Conservation (phyloP, 2,113 vertebrate species). For the Eulacestoma nigropectus region DNA sequence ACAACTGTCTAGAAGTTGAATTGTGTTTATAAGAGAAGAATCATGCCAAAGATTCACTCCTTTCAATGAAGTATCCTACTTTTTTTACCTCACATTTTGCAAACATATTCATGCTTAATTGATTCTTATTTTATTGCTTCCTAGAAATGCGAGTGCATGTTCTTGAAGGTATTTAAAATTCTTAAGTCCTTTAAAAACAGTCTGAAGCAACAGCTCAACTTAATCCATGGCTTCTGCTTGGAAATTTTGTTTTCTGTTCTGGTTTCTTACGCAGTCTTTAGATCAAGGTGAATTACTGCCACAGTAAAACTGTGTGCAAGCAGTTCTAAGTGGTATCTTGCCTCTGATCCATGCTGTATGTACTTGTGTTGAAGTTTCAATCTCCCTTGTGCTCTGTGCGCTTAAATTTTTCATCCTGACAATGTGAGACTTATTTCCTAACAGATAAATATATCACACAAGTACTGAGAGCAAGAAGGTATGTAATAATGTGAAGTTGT, state of each 20-base stretch:
- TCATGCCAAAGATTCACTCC: neutral
- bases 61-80: neutral
- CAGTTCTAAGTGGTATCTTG: neutral
- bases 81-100: neutral
- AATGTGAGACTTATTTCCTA: neutral
- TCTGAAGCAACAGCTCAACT: neutral
- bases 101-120: neutral
- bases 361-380: neutral
- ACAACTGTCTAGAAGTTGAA: neutral
- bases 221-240: neutral
- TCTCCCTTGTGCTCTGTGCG: neutral
- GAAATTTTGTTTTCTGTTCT: neutral
- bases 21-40: neutral
- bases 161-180: neutral
- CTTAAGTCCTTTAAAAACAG: neutral
- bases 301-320: neutral
- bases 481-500: neutral
- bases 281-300: constrained; percentile 15
- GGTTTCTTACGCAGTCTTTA: neutral
- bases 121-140: neutral
- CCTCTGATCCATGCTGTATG: neutral
- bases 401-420: neutral
- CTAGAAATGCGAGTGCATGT: neutral
- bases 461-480: neutral
- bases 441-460: neutral